Percentiles rank a stretch among this genome's conserved stretches.
Evolutionary conservation across 2,113 vertebrate species (phyloP).

Genomic region (Noturus placidus): DNA sequence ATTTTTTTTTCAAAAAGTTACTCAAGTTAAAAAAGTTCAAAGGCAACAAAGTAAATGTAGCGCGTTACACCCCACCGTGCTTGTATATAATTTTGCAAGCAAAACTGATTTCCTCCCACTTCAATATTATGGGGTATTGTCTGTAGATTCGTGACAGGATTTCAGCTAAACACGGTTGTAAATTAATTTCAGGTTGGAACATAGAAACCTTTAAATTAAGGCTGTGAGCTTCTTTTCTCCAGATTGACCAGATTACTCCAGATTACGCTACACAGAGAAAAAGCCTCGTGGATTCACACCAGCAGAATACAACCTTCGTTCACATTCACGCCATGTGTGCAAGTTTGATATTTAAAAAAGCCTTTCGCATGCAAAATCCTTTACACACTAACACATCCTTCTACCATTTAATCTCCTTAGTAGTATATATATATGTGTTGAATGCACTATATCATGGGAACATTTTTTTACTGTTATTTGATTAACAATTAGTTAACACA

Average conservation of each 20-base stretch:
- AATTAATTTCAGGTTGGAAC: background rate
- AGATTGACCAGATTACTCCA: background rate
- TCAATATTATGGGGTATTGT: background rate
- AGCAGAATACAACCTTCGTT: background rate
- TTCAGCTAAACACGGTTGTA: background rate
- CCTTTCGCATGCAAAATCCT: background rate
- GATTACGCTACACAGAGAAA: background rate
- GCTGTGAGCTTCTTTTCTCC: background rate
- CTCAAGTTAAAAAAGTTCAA: no score
- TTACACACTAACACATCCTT: background rate
- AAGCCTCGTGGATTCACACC: background rate
- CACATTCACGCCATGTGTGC: background rate
- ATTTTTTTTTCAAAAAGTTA: no score
- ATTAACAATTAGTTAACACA: background rate
- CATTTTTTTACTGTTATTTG: background rate
- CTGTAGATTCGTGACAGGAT: background rate
- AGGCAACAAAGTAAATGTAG: no score
- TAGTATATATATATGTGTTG: background rate
- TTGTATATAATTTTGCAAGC: background rate
- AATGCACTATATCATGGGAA: background rate
- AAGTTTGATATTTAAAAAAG: background rate
- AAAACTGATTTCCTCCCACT: background rate
- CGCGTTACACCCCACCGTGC: no score
- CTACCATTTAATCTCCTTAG: background rate
- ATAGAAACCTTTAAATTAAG: background rate